Base-by-base conservation (phyloP, 2,888 invertebrate genomes). In the Pandemis heparana region DNA sequence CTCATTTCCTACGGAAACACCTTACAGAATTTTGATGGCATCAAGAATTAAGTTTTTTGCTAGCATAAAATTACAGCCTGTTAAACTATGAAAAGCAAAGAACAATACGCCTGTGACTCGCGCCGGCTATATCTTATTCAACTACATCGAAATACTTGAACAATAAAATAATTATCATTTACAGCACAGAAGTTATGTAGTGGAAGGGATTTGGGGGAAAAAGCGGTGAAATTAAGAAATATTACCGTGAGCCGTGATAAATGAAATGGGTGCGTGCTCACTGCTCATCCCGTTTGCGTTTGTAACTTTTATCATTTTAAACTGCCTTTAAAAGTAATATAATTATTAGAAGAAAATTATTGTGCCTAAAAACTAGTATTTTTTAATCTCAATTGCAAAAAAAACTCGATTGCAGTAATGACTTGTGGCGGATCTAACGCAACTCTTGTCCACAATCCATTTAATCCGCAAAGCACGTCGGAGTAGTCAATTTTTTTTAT, bases 111-210 rank as follows among this genome's bases (percentile, higher is more conserved):
- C 68, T 8, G 65, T 41, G 75, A 71, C 79, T 85, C 85, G 76
- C 1, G 75, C 84, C 85, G 71, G 74, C 87, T 86, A 87, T 90
- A 90, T 89, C 89, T 91, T 89, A 89, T 91, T 89, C 89, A 87
- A 87, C 92, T 90, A 91, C 91, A 91, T 87, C 87, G 88, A 88
- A 91, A 94, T 87, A 92, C 90, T 92, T 92, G 88, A 94, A 92
- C 94, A 94, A 94, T 94, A 94, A 92, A 92, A 94, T 93, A 92
- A 94, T 94, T 94, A 92, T 93, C 92, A 89, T 93, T 90, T 91
- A 91, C 90, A 88, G 88, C 85, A 81, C 84, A 87, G 86, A 86
- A 85, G 93, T 92, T 92, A 93, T 93, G 93, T 92, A 82, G 85
- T 80, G 94, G 92, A 94, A 94, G 85, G 81, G 83, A 82, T 85